Conservation (phyloP, 2,113 vertebrate genomes). For the Electrona antarctica region DNA sequence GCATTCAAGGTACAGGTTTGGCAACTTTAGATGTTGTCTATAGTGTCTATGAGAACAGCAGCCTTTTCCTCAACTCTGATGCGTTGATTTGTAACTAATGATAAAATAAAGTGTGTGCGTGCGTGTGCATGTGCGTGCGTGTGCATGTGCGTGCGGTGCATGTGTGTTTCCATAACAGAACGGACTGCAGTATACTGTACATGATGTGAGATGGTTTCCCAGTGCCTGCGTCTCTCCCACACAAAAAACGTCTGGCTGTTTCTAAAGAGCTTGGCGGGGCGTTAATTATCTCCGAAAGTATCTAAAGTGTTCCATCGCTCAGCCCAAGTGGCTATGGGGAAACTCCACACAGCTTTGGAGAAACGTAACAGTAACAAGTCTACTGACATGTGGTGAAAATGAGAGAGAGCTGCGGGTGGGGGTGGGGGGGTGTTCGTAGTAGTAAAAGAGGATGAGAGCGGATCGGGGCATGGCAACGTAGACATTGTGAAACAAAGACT, state of each 20-base stretch:
- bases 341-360: constrained; percentile 20
- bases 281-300: constrained; percentile 55
- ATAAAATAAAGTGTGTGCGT: background rate
- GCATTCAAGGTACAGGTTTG: too few species aligned
- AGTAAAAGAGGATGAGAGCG: constrained; percentile 8
- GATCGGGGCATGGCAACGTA: background rate
- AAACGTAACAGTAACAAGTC: constrained; percentile 22
- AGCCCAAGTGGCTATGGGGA: constrained; percentile 18
- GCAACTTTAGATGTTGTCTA: too few species aligned
- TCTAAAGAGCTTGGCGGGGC: constrained; percentile 13
- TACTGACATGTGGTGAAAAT: background rate
- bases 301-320: constrained; percentile 36
- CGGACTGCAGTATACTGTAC: background rate
- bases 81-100: background rate
- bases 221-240: background rate
- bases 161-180: background rate
- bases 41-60: background rate
- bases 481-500: constrained; percentile 28
- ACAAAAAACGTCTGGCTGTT: constrained; percentile 12
- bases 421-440: background rate
- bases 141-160: background rate
- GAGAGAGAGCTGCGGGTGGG: background rate
- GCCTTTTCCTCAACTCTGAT: background rate
- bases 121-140: background rate
- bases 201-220: background rate